Percentiles rank a stretch among this genome's conserved stretches.
These are phyloP conservation scores for Teleiodes luculella DNA, from an alignment of 2,888 invertebrate genomes.

Conservation along the genomic window DNA sequence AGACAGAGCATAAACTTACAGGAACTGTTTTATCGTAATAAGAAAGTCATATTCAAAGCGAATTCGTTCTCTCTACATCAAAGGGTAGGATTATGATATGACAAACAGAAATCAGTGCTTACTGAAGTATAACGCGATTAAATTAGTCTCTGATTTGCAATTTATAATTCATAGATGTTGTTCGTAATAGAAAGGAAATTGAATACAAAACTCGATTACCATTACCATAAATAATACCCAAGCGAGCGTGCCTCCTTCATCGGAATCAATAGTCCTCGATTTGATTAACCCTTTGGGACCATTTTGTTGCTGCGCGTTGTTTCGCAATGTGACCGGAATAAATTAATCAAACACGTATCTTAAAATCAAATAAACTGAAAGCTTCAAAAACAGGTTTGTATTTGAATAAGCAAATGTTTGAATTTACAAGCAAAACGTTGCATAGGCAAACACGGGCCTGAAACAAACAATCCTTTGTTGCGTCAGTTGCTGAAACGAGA, in stretches of 20 bases:
- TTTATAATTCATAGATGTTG: slow-evolving; percentile 16
- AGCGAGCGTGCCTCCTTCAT: neutral
- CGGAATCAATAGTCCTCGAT: neutral
- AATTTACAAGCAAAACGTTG: neutral
- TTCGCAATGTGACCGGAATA: slow-evolving; percentile 1
- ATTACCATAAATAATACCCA: slow-evolving; percentile 44
- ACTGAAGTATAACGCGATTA: neutral
- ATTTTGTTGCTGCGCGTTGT: neutral
- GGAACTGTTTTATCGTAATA: too few relatives aligned
- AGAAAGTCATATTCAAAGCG: too few relatives aligned
- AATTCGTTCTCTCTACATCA: too few relatives aligned
- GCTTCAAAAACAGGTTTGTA: neutral
- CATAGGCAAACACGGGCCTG: neutral
- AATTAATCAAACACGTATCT: neutral
- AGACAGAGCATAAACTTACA: too few relatives aligned
- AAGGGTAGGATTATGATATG: too few relatives aligned
- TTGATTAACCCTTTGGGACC: slow-evolving; percentile 2
- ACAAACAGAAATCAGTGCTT: too few relatives aligned
- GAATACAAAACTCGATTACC: slow-evolving; percentile 57
- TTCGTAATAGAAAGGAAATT: slow-evolving; percentile 57
- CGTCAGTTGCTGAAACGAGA: too few relatives aligned
- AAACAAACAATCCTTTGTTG: too few relatives aligned
- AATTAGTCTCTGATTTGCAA: neutral
- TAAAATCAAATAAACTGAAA: neutral
- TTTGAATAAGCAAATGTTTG: neutral